A percentile compares a stretch with the other conserved stretches of the same genome.
Conservation (phyloP, 2,113 vertebrate genomes). For the Sander lucioperca region DNA sequence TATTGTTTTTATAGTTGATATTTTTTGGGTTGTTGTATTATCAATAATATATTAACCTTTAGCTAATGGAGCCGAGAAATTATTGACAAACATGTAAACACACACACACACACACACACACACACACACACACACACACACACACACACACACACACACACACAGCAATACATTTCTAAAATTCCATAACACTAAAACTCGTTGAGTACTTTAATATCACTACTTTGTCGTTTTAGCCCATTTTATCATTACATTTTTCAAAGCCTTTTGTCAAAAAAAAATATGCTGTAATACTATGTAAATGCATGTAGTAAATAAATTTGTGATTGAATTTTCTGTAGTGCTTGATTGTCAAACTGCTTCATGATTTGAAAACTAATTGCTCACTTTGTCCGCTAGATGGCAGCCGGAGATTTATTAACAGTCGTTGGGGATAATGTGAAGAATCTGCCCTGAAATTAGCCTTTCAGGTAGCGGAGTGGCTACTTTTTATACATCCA, state of each 20-base stretch:
- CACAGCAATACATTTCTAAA: constrained; percentile 26
- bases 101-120: background rate
- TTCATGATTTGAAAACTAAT: background rate
- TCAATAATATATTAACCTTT: constrained; percentile 68
- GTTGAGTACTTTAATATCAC: constrained; percentile 59
- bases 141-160: constrained; percentile 12
- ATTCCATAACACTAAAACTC: constrained; percentile 19
- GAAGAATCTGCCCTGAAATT: background rate
- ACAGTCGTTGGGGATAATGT: accelerated
- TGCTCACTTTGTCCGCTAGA: constrained; percentile 39
- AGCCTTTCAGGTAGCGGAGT: background rate
- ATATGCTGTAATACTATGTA: constrained; percentile 76
- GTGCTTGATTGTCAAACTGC: background rate
- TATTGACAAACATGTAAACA: constrained; percentile 45
- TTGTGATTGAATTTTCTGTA: constrained; percentile 62
- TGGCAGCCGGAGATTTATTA: constrained; percentile 34
- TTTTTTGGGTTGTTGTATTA: constrained; percentile 49
- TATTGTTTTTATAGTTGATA: constrained; percentile 60
- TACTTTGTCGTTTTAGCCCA: constrained; percentile 43
- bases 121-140: constrained; percentile 17
- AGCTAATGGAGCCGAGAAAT: constrained; percentile 41
- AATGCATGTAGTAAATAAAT: constrained; percentile 81
- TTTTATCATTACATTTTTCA: constrained; percentile 55
- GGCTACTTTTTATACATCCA: too few species aligned
- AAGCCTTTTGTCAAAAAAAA: constrained; percentile 49